Evolutionary conservation across 2,888 invertebrate genomes (phyloP).

Genomic region (Zelleria hepariella): DNA sequence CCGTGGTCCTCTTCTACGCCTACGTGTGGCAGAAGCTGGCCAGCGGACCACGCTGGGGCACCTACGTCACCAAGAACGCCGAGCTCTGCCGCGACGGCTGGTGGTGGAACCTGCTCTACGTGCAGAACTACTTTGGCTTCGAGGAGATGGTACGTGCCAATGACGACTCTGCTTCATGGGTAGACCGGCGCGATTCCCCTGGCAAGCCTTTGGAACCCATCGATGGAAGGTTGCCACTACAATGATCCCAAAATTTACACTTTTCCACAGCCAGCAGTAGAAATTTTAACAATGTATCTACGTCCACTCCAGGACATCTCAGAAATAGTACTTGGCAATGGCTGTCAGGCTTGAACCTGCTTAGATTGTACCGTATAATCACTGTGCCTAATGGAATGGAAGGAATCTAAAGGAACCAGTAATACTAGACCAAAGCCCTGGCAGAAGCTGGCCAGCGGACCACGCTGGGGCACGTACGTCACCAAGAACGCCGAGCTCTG

Average conservation of each 20-base stretch:
- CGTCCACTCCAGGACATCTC: no score
- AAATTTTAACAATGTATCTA: no score
- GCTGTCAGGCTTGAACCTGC: no score
- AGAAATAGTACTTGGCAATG: no score
- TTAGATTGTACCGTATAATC: no score
- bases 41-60: constrained; percentile 78
- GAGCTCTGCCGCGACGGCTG: constrained; percentile 76
- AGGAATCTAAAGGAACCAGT: no score
- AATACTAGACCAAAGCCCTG: no score
- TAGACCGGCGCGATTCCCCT: background rate
- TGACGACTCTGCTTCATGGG: no score
- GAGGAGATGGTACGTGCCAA: constrained; percentile 75
- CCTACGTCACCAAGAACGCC: constrained; percentile 73
- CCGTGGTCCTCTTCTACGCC: constrained; percentile 76
- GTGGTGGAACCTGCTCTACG: constrained; percentile 78
- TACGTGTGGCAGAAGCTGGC: constrained; percentile 77
- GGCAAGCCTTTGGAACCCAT: background rate
- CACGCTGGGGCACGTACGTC: constrained; percentile 77
- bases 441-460: constrained; percentile 76
- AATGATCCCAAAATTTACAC: no score
- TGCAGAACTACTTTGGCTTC: constrained; percentile 78
- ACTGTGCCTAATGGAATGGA: no score
- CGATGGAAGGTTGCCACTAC: constrained; percentile 17
- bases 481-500: constrained; percentile 76
- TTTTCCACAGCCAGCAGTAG: no score